Conservation (phyloP, 53 echinoderm and acorn worm genomes). For the Hippasteria phrygiana region DNA sequence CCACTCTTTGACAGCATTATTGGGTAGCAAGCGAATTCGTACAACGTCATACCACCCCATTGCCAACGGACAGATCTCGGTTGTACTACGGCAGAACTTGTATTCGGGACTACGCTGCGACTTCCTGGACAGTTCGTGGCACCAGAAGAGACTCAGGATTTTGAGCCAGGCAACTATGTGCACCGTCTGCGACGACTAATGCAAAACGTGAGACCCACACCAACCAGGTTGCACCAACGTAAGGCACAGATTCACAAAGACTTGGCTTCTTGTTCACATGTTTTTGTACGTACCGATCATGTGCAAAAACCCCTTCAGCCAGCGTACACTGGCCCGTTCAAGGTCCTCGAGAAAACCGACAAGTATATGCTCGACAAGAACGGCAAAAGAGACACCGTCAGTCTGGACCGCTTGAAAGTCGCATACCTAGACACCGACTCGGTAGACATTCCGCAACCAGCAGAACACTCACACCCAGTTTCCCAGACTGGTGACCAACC, state of each 20-base stretch:
- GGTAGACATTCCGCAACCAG: too few relatives aligned
- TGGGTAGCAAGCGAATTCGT: too few relatives aligned
- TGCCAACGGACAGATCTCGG: background rate
- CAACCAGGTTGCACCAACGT: background rate
- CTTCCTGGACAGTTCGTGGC: background rate
- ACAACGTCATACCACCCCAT: background rate
- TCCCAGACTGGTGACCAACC: too few relatives aligned
- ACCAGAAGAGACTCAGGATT: background rate
- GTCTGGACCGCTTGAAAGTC: too few relatives aligned
- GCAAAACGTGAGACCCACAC: background rate
- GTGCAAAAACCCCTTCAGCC: too few relatives aligned
- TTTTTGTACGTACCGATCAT: too few relatives aligned
- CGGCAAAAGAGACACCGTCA: too few relatives aligned
- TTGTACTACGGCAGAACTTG: background rate
- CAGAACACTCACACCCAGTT: too few relatives aligned
- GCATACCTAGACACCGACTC: too few relatives aligned
- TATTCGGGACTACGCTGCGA: background rate
- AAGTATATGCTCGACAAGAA: too few relatives aligned
- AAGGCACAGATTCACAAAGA: background rate
- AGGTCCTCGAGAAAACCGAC: too few relatives aligned
- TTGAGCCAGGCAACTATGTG: background rate
- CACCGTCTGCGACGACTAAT: background rate
- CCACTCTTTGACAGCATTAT: background rate
- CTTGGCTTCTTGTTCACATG: slow-evolving; percentile 2
- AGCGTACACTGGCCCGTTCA: too few relatives aligned